Percentiles rank a stretch among this genome's conserved stretches.
Conservation (phyloP, 2,888 invertebrate species). For the Seira ritae region DNA sequence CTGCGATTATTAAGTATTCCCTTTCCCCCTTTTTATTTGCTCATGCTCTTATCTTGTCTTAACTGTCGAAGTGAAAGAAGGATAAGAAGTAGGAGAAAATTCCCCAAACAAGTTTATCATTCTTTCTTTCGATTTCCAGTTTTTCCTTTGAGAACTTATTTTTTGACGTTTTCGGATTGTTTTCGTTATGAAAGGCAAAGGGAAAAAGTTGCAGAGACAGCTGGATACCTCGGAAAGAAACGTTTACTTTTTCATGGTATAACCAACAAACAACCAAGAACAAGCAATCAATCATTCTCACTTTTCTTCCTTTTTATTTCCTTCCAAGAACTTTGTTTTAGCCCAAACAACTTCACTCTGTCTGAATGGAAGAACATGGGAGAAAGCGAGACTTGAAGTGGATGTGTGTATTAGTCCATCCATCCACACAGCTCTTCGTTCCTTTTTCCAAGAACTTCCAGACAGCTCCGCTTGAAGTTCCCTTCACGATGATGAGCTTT, state of each 20-base stretch:
- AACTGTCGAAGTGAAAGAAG: conserved; percentile 35
- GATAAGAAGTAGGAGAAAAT: conserved; percentile 22
- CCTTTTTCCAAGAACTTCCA: background rate
- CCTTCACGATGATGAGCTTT: conserved; percentile 36
- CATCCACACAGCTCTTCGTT: background rate
- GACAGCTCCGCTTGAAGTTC: background rate
- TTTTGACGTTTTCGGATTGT: conserved; percentile 16
- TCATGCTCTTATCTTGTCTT: conserved; percentile 14
- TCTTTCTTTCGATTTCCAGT: background rate
- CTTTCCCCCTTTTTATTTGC: conserved; percentile 13
- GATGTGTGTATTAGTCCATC: background rate
- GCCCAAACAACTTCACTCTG: background rate
- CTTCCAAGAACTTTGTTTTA: conserved; percentile 5
- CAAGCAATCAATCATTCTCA: conserved; percentile 56
- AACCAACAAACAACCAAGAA: conserved; percentile 19
- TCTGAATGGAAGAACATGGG: background rate
- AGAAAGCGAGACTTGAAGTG: background rate
- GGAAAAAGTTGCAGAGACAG: conserved; percentile 13
- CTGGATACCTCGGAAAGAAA: conserved; percentile 16
- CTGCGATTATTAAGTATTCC: background rate
- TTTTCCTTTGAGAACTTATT: background rate
- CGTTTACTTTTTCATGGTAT: conserved; percentile 31
- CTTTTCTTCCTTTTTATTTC: conserved; percentile 18
- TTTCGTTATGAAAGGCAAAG: conserved; percentile 23
- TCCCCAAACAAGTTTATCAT: conserved; percentile 37